A percentile compares a stretch with the other conserved stretches of the same genome.
phyloP scores from a whole-genome alignment of 2,888 invertebrate species.

The Drosophila parthenogenetica region DNA sequence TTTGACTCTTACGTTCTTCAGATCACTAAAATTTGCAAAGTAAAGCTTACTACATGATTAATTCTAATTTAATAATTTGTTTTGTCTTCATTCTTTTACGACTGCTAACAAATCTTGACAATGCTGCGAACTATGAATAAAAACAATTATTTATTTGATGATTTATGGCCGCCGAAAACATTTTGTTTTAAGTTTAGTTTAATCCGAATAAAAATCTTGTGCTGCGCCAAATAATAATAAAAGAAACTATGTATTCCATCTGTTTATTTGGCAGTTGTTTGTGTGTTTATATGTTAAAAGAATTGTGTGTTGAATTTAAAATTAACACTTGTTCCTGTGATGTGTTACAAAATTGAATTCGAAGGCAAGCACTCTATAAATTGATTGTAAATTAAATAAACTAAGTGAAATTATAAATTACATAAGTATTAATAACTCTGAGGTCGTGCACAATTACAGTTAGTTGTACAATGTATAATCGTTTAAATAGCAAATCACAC shows the following conservation, averaged over 20 bases:
- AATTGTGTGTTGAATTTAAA: constrained; percentile 1
- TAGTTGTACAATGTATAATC: constrained; percentile 29
- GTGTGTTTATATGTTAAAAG: constrained; percentile 23
- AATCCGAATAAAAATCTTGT: constrained; percentile 32
- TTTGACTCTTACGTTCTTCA: constrained; percentile 48
- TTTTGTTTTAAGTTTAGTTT: constrained; percentile 2
- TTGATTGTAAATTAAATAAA: constrained; percentile 26
- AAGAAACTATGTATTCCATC: constrained; percentile 18
- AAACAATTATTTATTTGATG: constrained; percentile 14
- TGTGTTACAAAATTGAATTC: constrained; percentile 42
- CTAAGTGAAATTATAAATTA: constrained; percentile 22
- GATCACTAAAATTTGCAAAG: constrained; percentile 76
- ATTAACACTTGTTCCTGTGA: constrained; percentile 38
- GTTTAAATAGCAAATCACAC: constrained; percentile 45
- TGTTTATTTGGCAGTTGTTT: constrained; percentile 54
- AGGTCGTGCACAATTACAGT: constrained; percentile 37
- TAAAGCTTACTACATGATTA: constrained; percentile 74
- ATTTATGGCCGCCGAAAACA: constrained; percentile 17
- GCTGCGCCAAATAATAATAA: constrained; percentile 45
- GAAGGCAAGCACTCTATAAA: constrained; percentile 35
- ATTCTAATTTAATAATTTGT: constrained; percentile 42
- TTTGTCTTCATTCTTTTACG: constrained; percentile 15
- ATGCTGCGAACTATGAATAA: constrained; percentile 24
- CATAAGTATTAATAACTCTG: constrained; percentile 24
- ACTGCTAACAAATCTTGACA: constrained; percentile 23